Percentiles rank a stretch among this genome's conserved stretches.
These are phyloP conservation scores for Hedychridium roseum DNA, from an alignment of 2,888 invertebrate species.

Conservation along the genomic window DNA sequence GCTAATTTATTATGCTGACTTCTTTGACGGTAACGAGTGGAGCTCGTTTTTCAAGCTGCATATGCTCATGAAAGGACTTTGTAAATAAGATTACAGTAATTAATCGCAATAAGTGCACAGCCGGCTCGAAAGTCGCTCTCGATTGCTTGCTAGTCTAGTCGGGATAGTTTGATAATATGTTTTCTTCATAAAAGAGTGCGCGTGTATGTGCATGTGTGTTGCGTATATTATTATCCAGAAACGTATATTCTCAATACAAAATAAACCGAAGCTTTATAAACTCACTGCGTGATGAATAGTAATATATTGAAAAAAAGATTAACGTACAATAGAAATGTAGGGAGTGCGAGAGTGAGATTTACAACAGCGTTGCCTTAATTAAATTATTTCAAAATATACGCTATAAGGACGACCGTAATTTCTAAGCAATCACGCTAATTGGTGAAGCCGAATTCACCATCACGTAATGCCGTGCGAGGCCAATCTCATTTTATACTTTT, in stretches of 20 bases:
- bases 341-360: no score
- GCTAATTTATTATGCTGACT: no score
- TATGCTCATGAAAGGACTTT: conserved; percentile 20
- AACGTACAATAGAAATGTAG: no score
- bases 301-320: conserved; percentile 40
- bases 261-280: conserved; percentile 24
- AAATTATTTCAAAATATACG: conserved; percentile 46
- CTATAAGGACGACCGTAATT: conserved; percentile 4
- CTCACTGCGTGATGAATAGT: conserved; percentile 33
- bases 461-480: no score
- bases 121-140: conserved; percentile 40
- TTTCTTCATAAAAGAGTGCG: conserved; percentile 10
- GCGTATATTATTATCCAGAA: conserved; percentile 14
- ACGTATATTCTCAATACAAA: conserved; percentile 12
- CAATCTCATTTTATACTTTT: no score
- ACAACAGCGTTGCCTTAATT: conserved; percentile 58
- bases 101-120: conserved; percentile 29
- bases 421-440: no score
- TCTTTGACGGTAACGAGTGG: conserved; percentile 18
- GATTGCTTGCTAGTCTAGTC: conserved; percentile 60
- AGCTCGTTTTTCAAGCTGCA: conserved; percentile 22
- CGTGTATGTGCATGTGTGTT: conserved; percentile 4
- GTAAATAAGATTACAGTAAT: conserved; percentile 33
- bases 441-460: no score
- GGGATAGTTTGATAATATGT: conserved; percentile 35